Base-by-base conservation (phyloP, 2,797 vertebrate species). In the Eremophila alpestris region DNA sequence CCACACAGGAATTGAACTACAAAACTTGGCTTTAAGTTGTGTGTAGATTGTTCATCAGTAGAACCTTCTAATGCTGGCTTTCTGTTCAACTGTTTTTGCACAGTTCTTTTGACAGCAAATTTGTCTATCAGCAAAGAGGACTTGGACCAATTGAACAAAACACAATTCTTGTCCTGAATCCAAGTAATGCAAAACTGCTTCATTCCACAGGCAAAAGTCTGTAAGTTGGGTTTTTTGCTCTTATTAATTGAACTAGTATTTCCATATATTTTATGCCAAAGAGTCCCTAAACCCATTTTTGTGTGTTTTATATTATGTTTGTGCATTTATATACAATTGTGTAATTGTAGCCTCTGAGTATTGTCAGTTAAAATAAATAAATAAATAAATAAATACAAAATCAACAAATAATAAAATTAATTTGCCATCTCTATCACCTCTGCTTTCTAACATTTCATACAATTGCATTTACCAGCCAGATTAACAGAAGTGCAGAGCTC, bases 111-210 rank as follows among this genome's bases (percentile, higher is more conserved):
- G 98, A 99, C 96, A 97, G 86, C 78, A 97, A 97, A 60, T 98
- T 97, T 58, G 68, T 98, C 87, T 99, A 99, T 98, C 99, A 98
- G 96, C 98, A 99, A 97, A 98, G 97, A 97, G 98, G 97, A 64
- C 97, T 98, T 13, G 99, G 99, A 69, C 98, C 99, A 18, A 99
- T 99, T 95, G 98, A 99, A 97, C 98, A 99, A 94, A 98, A 98
- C 65, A 98, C 99, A 24, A 98, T 99, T 95, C 94, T 99, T 96
- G 98, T 99, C 55, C 96, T 99, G 83, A 98, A 99, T 93, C 97
- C 98, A 43, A 98, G 89, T 83, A 98, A 93, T 91, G 99, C 99
- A 84, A 95, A 94, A 41, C 95, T 99, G 62, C 98, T 99, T 82
- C 98, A 97, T 90, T 98, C 99, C 40, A 98, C 97, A 13, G 99